Percentiles rank a stretch among this genome's conserved stretches.
phyloP scores from a whole-genome alignment of 2,888 invertebrate genomes.

The Tenthredo distinguenda region DNA sequence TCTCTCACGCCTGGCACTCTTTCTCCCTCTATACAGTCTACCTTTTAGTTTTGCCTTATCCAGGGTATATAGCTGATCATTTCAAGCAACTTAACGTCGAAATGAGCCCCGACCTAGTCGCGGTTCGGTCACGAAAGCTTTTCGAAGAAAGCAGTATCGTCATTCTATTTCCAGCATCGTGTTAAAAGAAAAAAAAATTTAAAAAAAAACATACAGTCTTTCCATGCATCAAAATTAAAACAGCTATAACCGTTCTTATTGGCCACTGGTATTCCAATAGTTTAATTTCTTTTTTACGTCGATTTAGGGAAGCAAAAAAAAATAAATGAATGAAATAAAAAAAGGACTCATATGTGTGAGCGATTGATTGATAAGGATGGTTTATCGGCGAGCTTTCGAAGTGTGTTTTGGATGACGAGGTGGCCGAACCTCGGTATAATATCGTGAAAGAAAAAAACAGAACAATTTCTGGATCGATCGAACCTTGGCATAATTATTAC shows the following conservation, averaged over 20 bases:
- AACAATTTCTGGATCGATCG: conserved; percentile 8
- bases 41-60: conserved; percentile 35
- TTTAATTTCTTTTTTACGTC: not conserved
- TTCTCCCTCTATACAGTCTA: conserved; percentile 58
- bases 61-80: conserved; percentile 2
- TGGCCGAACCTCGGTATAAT: not conserved
- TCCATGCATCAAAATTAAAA: not conserved
- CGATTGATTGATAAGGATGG: not conserved
- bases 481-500: conserved; percentile 28
- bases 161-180: not conserved
- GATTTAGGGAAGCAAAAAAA: not conserved
- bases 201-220: not conserved
- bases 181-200: not conserved
- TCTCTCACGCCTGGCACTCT: conserved; percentile 60
- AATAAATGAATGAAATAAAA: not conserved
- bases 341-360: not conserved
- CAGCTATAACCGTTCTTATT: not conserved
- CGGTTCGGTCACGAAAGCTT: conserved; percentile 14
- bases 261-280: not conserved
- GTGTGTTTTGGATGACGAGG: not conserved
- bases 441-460: not conserved
- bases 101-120: not conserved
- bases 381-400: not conserved
- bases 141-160: not conserved
- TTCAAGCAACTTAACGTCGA: not conserved